Base-by-base conservation (phyloP, 1,140 invertebrate genomes). In the Colletes gigas region DNA sequence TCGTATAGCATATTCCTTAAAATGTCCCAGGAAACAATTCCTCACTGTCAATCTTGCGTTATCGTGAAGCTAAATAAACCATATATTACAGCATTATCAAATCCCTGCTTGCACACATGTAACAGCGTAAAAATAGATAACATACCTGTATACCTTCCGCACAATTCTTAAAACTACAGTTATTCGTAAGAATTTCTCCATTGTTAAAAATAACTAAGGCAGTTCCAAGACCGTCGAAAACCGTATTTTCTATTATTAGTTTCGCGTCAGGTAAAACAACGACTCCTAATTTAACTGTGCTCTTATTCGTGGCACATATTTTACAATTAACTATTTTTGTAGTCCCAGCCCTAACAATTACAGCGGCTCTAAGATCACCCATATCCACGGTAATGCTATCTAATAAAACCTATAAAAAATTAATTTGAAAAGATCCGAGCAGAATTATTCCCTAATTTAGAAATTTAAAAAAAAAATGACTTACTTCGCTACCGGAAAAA, bases 381-480 rank as follows among this genome's bases (percentile, higher is more conserved):
- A 93, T 81, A 80, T 93, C 88, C 47, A 93, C 59, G 44, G 87
- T 88, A 30, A 93, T n/a, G 83, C 92, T 92, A 80, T 92, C 90
- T 57, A 93, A 47, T 39, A 88, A 7, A 63, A 92, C 85, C 92
- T 93, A 21, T 8, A 66, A 88, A 81, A n/a, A n/a, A n/a, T n/a
- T n/a, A n/a, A n/a, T n/a, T n/a, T n/a, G n/a, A n/a, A n/a, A n/a
- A n/a, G n/a, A n/a, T n/a, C n/a, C n/a, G n/a, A 30, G 30, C 30
- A 30, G 30, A 30, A 30, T 30, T 30, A 30, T 30, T 30, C 30
- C 30, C 30, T 30, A 30, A 30, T 30, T 30, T 30, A 30, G 30
- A 30, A 30, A 0, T 30, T 30, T 30, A 30, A 30, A 30, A 30
- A 12, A 21, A n/a, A 17, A 55, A 75, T 70, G 44, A 57, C 67